phyloP scores from a whole-genome alignment of 2,797 vertebrate genomes.

The Labeo calbasu region DNA sequence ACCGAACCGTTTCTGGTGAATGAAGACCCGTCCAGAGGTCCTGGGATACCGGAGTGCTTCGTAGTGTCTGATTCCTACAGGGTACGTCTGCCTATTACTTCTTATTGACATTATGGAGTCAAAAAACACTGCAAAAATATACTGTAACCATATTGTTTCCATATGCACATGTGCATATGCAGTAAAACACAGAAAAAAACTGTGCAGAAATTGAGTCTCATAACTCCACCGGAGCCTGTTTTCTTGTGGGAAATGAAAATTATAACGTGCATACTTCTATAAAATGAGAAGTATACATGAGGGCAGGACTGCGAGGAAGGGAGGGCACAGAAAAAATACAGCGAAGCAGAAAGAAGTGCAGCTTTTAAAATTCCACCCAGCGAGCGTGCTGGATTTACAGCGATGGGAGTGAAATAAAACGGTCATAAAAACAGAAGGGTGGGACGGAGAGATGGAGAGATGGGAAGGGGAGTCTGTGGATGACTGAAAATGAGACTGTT shows the following conservation, averaged over 20 bases:
- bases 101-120: conserved; percentile 56
- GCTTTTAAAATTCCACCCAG: conserved; percentile 61
- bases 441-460: conserved; percentile 37
- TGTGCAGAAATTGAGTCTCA: conserved; percentile 55
- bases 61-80: conserved; percentile 86
- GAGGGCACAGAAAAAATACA: conserved; percentile 44
- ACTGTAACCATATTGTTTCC: conserved; percentile 81
- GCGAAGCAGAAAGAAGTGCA: conserved; percentile 56
- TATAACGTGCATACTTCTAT: conserved; percentile 67
- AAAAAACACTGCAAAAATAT: conserved; percentile 77
- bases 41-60: conserved; percentile 85
- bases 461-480: conserved; percentile 50
- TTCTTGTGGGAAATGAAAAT: conserved; percentile 72
- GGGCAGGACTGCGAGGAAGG: conserved; percentile 18
- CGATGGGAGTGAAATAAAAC: conserved; percentile 66
- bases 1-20: conserved; percentile 85
- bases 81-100: conserved; percentile 75
- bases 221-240: conserved; percentile 67
- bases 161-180: conserved; percentile 68
- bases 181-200: conserved; percentile 46
- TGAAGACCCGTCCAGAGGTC: conserved; percentile 83
- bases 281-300: conserved; percentile 60
- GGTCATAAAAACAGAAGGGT: conserved; percentile 66
- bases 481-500: conserved; percentile 72
- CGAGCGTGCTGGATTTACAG: conserved; percentile 61